Evolutionary conservation across 2,113 vertebrate genomes (phyloP).

Genomic region (Hucho hucho): DNA sequence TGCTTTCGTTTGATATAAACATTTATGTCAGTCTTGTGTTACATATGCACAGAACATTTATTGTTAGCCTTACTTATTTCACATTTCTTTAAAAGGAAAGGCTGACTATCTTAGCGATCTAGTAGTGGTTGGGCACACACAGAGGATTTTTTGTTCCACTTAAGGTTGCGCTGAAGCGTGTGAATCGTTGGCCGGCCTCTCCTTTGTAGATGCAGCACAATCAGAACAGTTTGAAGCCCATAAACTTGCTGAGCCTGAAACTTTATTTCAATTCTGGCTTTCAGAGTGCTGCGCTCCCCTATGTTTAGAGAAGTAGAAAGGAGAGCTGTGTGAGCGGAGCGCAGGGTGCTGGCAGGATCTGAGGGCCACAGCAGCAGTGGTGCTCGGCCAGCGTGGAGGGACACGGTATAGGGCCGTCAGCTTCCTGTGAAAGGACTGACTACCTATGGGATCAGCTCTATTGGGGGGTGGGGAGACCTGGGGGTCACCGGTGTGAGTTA

Average conservation of each 20-base stretch:
- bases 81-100: neutral
- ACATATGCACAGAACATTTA: slow-evolving; percentile 45
- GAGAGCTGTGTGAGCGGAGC: slow-evolving; percentile 16
- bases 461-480: slow-evolving; percentile 60
- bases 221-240: slow-evolving; percentile 62
- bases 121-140: slow-evolving; percentile 43
- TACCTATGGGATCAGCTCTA: slow-evolving; percentile 70
- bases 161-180: slow-evolving; percentile 56
- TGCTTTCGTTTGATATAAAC: neutral
- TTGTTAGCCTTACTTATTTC: slow-evolving; percentile 17
- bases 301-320: slow-evolving; percentile 11
- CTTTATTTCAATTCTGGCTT: slow-evolving; percentile 70
- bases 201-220: slow-evolving; percentile 59
- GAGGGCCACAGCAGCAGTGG: slow-evolving; percentile 47
- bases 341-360: slow-evolving; percentile 35
- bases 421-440: slow-evolving; percentile 74
- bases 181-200: slow-evolving; percentile 54
- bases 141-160: slow-evolving; percentile 57
- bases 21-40: neutral
- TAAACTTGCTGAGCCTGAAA: slow-evolving; percentile 71
- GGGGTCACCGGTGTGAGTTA: slow-evolving; percentile 89
- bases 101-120: slow-evolving; percentile 10
- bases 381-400: slow-evolving; percentile 55
- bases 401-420: slow-evolving; percentile 59
- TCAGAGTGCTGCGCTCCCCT: slow-evolving; percentile 46